These are phyloP conservation scores for Glomeris maerens DNA, from an alignment of 1,140 invertebrate genomes.

Conservation along the genomic window DNA sequence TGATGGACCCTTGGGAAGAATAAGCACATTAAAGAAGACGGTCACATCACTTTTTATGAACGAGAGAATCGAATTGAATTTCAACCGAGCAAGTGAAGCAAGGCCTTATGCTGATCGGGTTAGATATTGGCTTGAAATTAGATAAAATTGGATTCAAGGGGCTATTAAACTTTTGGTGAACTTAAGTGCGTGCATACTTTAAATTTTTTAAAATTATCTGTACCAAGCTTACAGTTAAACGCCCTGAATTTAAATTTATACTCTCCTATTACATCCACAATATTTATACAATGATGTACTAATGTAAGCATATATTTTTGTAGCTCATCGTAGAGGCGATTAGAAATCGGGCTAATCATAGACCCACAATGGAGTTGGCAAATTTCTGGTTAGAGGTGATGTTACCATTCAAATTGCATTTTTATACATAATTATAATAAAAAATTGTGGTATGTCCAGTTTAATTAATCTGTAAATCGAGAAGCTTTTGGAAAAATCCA, in stretches of 20 bases:
- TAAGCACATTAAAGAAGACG: slow-evolving; percentile 59
- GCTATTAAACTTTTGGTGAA: too few relatives aligned
- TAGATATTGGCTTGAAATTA: slow-evolving; percentile 6
- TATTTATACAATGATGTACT: slow-evolving; percentile 5
- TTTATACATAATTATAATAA: slow-evolving; percentile 4
- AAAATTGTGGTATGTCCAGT: not conserved
- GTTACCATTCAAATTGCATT: slow-evolving; percentile 1
- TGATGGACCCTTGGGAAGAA: slow-evolving; percentile 56
- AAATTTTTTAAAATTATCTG: too few relatives aligned
- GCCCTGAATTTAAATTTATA: not conserved
- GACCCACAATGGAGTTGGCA: slow-evolving; percentile 74
- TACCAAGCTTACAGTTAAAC: not conserved
- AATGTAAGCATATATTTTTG: slow-evolving; percentile 25
- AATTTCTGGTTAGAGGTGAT: slow-evolving; percentile 61
- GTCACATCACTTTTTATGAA: slow-evolving; percentile 72
- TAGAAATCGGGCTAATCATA: slow-evolving; percentile 64
- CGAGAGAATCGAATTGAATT: slow-evolving; percentile 73
- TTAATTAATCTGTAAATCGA: too few relatives aligned
- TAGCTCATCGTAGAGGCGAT: slow-evolving; percentile 81
- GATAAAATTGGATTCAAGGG: not conserved
- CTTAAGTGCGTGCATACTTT: too few relatives aligned
- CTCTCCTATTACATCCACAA: slow-evolving; percentile 8
- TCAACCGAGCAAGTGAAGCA: slow-evolving; percentile 59
- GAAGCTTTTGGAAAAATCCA: too few relatives aligned
- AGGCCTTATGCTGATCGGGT: slow-evolving; percentile 70